These are phyloP conservation scores for Uria aalge DNA, from an alignment of 2,113 vertebrate genomes.

Conservation along the genomic window DNA sequence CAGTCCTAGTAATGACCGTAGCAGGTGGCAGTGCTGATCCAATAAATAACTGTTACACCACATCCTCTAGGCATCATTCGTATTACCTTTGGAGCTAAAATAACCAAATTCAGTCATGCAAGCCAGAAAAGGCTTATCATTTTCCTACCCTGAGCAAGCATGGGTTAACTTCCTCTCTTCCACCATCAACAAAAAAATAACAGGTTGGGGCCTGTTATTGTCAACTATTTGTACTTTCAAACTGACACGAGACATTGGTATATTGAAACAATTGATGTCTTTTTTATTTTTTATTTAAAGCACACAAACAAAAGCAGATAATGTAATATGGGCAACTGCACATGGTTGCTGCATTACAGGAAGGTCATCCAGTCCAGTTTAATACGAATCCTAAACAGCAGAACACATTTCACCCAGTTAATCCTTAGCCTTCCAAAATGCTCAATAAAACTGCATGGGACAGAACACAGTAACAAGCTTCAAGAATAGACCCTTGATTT, in stretches of 20 bases:
- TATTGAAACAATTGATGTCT: neutral
- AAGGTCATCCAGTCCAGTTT: neutral
- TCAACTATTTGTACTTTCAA: neutral
- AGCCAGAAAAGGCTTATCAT: neutral
- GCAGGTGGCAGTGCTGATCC: neutral
- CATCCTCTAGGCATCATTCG: neutral
- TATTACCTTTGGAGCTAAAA: neutral
- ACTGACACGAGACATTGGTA: neutral
- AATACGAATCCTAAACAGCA: neutral
- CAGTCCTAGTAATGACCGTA: neutral
- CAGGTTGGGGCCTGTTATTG: neutral
- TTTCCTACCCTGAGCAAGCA: neutral
- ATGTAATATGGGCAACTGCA: neutral
- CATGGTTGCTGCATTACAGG: neutral
- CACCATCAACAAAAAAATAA: neutral
- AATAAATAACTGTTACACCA: neutral
- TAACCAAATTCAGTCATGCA: neutral
- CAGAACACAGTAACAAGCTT: neutral
- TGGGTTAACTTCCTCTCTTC: neutral
- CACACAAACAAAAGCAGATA: neutral
- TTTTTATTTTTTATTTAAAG: neutral
- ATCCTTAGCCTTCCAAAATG: neutral
- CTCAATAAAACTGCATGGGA: neutral
- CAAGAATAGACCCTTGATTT: neutral
- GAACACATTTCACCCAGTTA: neutral